A percentile compares a stretch with the other conserved stretches of the same genome.
phyloP scores from a whole-genome alignment of 35 echinoderm and acorn worm species.

The Lytechinus pictus region DNA sequence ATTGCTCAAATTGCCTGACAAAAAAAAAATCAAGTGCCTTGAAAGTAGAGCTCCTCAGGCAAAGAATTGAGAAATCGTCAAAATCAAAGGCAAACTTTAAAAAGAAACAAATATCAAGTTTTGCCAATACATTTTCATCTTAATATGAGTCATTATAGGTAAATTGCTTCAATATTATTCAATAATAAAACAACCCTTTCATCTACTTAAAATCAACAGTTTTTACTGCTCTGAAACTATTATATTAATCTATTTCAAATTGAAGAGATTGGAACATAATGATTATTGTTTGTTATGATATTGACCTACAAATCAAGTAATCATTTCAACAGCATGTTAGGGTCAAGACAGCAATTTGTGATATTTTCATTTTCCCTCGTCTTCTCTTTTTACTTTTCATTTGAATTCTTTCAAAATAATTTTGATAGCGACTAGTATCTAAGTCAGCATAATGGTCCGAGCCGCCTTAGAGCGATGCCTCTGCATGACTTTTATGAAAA shows the following conservation, averaged over 20 bases:
- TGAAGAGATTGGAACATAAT: background rate
- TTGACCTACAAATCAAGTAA: constrained; percentile 26
- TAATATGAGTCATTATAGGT: no score
- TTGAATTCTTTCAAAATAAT: background rate
- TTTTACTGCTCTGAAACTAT: background rate
- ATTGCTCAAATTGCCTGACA: background rate
- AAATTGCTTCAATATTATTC: background rate
- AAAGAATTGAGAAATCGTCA: background rate
- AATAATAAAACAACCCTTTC: background rate
- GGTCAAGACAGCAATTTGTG: background rate
- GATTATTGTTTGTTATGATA: background rate
- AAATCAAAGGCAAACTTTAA: no score
- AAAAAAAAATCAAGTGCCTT: background rate
- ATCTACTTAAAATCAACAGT: background rate
- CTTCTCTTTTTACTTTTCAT: background rate
- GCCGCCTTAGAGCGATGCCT: background rate
- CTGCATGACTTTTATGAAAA: no score
- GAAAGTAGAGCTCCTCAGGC: background rate
- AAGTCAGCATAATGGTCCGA: background rate
- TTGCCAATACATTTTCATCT: no score
- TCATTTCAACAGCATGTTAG: background rate
- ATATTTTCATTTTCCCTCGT: background rate
- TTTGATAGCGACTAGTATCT: background rate
- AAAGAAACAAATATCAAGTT: no score
- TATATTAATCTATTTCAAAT: background rate